Conservation (phyloP, 2,113 vertebrate species). For the Brachionichthys hirsutus region DNA sequence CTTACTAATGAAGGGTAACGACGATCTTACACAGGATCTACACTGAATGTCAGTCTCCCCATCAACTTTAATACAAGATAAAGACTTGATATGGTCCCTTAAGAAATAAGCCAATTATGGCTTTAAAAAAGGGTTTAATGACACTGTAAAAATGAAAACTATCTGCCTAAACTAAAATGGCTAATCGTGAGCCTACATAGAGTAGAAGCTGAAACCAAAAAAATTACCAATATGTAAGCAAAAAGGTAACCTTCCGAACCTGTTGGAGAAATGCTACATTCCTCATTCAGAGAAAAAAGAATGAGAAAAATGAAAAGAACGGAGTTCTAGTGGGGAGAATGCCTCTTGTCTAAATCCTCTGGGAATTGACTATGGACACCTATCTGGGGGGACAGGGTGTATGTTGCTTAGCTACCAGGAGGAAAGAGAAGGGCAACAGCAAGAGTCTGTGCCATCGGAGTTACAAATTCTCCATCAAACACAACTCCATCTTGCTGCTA, state of each 20-base stretch:
- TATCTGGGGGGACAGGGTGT: slow-evolving; percentile 24
- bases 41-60: neutral
- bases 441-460: slow-evolving; percentile 24
- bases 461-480: slow-evolving; percentile 14
- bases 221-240: too few species aligned
- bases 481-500: neutral
- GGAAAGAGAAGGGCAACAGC: slow-evolving; percentile 48
- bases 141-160: neutral
- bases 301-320: neutral
- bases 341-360: slow-evolving; percentile 16
- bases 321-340: slow-evolving; percentile 24
- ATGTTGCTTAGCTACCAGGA: slow-evolving; percentile 63
- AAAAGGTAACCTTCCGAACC: neutral
- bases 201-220: neutral
- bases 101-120: too few species aligned
- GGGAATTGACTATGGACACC: slow-evolving; percentile 41
- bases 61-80: neutral
- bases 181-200: neutral
- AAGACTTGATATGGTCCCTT: neutral
- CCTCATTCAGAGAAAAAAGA: neutral
- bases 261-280: neutral
- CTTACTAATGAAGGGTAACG: neutral
- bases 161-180: neutral
- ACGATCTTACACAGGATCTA: neutral
- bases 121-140: too few species aligned